These are phyloP conservation scores for Phyllotreta striolata DNA, from an alignment of 2,888 invertebrate genomes.

Conservation along the genomic window DNA sequence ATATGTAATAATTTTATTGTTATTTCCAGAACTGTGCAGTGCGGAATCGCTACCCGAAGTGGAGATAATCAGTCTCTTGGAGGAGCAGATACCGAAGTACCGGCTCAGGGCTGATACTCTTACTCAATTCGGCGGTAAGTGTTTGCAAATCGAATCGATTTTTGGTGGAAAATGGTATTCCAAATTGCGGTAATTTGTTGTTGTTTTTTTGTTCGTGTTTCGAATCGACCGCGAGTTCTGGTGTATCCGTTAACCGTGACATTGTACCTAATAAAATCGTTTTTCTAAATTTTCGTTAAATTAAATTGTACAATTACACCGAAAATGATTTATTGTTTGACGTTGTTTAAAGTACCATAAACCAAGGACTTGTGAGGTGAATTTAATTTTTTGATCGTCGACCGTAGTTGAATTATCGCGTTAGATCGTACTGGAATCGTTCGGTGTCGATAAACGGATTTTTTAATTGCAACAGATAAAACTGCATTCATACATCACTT, in stretches of 20 bases:
- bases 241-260: constrained; percentile 6
- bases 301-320: constrained; percentile 1
- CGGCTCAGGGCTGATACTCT: constrained; percentile 92
- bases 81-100: constrained; percentile 95
- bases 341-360: no score
- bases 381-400: constrained; percentile 1
- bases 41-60: constrained; percentile 93
- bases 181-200: no score
- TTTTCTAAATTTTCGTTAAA: neutral
- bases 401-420: neutral
- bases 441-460: neutral
- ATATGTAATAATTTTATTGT: constrained; percentile 17
- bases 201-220: neutral
- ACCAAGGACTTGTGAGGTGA: no score
- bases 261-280: neutral
- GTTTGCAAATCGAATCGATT: neutral
- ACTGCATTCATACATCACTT: no score
- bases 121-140: constrained; percentile 87
- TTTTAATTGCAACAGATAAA: neutral
- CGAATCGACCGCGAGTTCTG: neutral
- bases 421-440: neutral
- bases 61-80: constrained; percentile 92
- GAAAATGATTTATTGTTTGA: neutral
- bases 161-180: no score
- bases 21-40: constrained; percentile 84